A percentile compares a stretch with the other conserved stretches of the same genome.
Evolutionary conservation across 2,113 vertebrate genomes (phyloP).

Genomic region (Perca schrenkii): DNA sequence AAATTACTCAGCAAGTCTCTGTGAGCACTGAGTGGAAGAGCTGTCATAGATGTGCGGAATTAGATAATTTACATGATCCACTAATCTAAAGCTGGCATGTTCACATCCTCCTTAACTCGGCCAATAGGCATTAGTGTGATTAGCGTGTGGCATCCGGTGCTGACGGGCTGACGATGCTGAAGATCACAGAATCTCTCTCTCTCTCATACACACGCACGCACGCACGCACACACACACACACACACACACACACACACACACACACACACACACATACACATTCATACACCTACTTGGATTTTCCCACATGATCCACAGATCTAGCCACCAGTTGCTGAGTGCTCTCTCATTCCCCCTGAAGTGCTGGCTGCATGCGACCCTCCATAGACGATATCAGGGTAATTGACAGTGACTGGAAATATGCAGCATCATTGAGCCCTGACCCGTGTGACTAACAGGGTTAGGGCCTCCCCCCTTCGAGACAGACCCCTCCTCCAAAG

Average conservation of each 20-base stretch:
- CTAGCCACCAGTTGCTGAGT: conserved; percentile 58
- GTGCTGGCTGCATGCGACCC: conserved; percentile 69
- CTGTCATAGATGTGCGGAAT: conserved; percentile 37
- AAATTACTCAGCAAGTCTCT: conserved; percentile 39
- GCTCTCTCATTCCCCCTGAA: conserved; percentile 47
- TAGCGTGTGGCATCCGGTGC: conserved; percentile 50
- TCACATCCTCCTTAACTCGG: conserved; percentile 42
- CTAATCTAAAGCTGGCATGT: conserved; percentile 33
- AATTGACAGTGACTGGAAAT: conserved; percentile 88
- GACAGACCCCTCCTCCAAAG: conserved; percentile 74
- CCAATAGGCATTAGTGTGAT: conserved; percentile 57
- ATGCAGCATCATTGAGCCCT: conserved; percentile 84
- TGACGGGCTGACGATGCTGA: conserved; percentile 37
- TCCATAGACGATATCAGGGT: conserved; percentile 83
- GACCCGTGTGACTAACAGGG: conserved; percentile 86
- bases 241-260: background rate
- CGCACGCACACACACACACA: too few relatives aligned
- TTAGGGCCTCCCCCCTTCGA: conserved; percentile 81
- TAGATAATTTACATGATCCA: conserved; percentile 58
- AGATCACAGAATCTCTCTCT: conserved; percentile 17
- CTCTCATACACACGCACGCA: too few relatives aligned
- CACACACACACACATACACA: background rate
- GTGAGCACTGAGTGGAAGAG: conserved; percentile 16
- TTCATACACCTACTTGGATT: conserved; percentile 17
- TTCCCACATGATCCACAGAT: conserved; percentile 64